Percentiles rank a stretch among this genome's conserved stretches.
These are phyloP conservation scores for Sporophila hypoxantha DNA, from an alignment of 2,113 vertebrate species.

Conservation along the genomic window DNA sequence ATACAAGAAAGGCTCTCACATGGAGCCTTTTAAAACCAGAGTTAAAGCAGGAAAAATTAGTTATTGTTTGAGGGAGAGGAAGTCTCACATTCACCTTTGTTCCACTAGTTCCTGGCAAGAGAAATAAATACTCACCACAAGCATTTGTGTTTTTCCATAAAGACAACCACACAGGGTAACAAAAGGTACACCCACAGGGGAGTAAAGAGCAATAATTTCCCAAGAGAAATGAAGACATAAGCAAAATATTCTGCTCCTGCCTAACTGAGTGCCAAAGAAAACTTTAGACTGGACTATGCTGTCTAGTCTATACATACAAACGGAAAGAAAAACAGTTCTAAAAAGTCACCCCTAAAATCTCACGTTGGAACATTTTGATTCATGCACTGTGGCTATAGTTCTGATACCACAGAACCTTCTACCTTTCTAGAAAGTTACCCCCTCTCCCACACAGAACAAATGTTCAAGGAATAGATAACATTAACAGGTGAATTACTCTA, in stretches of 20 bases:
- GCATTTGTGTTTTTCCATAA: not conserved
- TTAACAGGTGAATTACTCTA: not conserved
- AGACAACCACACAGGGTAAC: not conserved
- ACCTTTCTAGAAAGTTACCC: not conserved
- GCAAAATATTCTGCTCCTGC: not conserved
- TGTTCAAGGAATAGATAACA: not conserved
- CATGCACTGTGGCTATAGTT: not conserved
- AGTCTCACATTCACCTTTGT: slow-evolving; percentile 24
- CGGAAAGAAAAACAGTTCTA: not conserved
- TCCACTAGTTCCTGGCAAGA: slow-evolving; percentile 22
- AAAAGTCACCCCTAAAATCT: not conserved
- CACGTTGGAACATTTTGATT: not conserved
- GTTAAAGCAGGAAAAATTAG: not conserved
- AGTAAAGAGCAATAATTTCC: slow-evolving; percentile 11
- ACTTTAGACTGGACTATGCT: not conserved
- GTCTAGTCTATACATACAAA: not conserved
- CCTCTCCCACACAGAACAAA: not conserved
- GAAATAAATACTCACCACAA: not conserved
- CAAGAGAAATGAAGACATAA: slow-evolving; percentile 24
- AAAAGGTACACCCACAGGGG: not conserved
- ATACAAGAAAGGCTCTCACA: not conserved
- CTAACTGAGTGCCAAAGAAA: not conserved
- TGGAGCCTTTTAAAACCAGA: not conserved
- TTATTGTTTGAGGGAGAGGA: slow-evolving; percentile 23
- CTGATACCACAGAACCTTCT: not conserved